Base-by-base conservation (phyloP, 64 coral and sea anemone genomes). In the Astreopora myriophthalma region DNA sequence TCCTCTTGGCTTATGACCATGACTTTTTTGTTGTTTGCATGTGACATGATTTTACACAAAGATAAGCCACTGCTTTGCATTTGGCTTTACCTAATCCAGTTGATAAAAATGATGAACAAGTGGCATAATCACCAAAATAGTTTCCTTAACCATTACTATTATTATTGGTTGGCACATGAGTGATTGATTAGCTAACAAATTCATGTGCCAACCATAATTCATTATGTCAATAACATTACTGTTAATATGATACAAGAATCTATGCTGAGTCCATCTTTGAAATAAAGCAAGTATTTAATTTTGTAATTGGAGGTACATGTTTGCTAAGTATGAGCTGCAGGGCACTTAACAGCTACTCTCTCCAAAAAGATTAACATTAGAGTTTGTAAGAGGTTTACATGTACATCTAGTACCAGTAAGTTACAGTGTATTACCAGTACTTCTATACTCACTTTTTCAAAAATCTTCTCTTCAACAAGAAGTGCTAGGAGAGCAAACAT, bases 401-500 rank as follows among this genome's bases (percentile, higher is more conserved):
- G 10, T 20, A 58, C 52, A 17, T 17, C 52, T 2, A 58, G 52
- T 25, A 64, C 19, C 23, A 25, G 19, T 64, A 64, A 3, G 19
- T 64, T 5, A n/a, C 19, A 14, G 13, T 2, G 3, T 8, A 42
- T 42, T 42, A 8, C 40, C 40, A 44, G 40, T 44, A 8, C 40
- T 8, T 65, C 9, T 23, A 65, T 8, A 65, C 61, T 7, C 61
- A 85, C 58, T 51, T 85, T 85, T n/a, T 66, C 61, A 40, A 85
- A 85, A 36, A 60, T 60, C 42, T 67, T 85, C 20, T 64, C 31
- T 61, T 85, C 27, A 34, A 85, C 28, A 35, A 85, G 20, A 28
- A 67, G 33, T 31, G 49, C 80, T 33, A 85, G 80, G 6, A 85
- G 61, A 17, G 80, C 61, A 34, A 85, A 64, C 80, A 85, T 85